Conservation (phyloP, 2,888 invertebrate genomes). For the Drosophila tanythrix region DNA sequence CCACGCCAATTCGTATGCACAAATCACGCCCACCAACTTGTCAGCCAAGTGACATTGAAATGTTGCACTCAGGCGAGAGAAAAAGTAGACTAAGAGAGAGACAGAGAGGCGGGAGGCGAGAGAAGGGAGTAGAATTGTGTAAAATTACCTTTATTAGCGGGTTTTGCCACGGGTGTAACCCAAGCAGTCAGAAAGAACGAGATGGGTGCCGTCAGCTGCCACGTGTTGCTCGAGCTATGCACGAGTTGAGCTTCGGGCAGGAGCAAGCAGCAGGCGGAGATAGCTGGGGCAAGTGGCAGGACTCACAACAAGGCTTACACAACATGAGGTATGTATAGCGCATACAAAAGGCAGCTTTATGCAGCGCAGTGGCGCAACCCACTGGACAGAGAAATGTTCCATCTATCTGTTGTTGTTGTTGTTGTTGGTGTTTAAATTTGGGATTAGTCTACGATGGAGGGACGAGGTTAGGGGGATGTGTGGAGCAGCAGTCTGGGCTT, state of each 20-base stretch:
- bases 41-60: constrained; percentile 70
- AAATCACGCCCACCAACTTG: constrained; percentile 65
- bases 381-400: constrained; percentile 27
- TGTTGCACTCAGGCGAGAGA: constrained; percentile 41
- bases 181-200: constrained; percentile 1
- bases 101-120: neutral
- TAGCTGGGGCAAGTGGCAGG: neutral
- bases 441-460: constrained; percentile 45
- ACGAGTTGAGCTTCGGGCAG: constrained; percentile 32
- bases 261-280: neutral
- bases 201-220: constrained; percentile 34
- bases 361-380: constrained; percentile 17
- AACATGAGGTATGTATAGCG: constrained; percentile 26
- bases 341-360: constrained; percentile 35
- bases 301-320: constrained; percentile 19
- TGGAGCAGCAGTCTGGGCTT: constrained; percentile 8
- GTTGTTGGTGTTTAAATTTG: constrained; percentile 40
- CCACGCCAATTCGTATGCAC: constrained; percentile 54
- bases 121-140: constrained; percentile 33
- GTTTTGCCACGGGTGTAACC: constrained; percentile 15
- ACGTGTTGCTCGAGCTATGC: constrained; percentile 68
- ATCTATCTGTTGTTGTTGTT: constrained; percentile 16
- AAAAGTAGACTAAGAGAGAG: neutral
- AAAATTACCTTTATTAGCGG: constrained; percentile 77
- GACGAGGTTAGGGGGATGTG: neutral